Evolutionary conservation across 2,888 invertebrate genomes (phyloP).

Genomic region (Rhopalosiphum nymphaeae): DNA sequence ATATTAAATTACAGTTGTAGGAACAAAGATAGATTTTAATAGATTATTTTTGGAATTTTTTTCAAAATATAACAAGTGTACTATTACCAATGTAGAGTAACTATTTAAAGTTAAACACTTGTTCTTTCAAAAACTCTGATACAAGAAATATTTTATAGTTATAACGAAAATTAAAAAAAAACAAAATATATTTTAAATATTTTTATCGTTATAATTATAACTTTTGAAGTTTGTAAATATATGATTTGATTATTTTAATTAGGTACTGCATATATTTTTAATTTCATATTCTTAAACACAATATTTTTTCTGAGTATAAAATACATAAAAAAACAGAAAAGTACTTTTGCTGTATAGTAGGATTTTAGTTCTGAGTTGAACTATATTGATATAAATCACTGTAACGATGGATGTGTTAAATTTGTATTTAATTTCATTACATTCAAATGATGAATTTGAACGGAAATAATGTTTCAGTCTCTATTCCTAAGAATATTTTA

Average conservation of each 20-base stretch:
- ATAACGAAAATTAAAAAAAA: background rate
- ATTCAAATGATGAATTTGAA: background rate
- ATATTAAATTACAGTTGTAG: background rate
- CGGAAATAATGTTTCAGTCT: background rate
- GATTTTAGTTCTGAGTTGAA: background rate
- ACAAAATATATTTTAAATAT: background rate
- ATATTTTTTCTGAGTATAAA: background rate
- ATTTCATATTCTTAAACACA: background rate
- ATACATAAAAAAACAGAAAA: too few relatives aligned
- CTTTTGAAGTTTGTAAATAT: background rate
- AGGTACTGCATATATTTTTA: background rate
- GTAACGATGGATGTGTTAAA: background rate
- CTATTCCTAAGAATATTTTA: background rate
- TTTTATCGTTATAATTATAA: background rate
- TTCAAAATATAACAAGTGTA: background rate
- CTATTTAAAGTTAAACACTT: background rate
- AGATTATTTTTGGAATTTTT: background rate
- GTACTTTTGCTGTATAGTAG: background rate
- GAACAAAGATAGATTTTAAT: background rate
- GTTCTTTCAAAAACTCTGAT: background rate
- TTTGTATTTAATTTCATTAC: background rate
- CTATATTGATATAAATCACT: background rate
- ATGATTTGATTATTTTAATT: background rate
- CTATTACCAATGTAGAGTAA: background rate
- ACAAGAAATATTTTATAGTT: background rate